phyloP scores from a whole-genome alignment of 2,888 invertebrate genomes.

The Eledone cirrhosa region DNA sequence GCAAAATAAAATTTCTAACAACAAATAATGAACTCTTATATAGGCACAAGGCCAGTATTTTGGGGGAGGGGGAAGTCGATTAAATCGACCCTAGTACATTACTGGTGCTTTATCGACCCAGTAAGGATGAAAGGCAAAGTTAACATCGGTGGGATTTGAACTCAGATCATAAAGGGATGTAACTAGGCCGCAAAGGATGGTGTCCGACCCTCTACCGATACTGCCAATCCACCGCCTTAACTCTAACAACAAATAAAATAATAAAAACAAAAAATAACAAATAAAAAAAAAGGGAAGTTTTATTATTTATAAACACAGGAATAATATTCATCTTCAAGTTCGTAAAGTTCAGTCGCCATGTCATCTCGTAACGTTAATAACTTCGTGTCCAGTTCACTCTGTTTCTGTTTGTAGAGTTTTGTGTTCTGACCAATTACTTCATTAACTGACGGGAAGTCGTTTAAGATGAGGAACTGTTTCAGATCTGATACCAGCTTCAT shows the following conservation, averaged over 20 bases:
- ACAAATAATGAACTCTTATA: too few relatives aligned
- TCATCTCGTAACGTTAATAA: constrained; percentile 91
- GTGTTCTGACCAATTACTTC: constrained; percentile 95
- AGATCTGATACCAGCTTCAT: constrained; percentile 98
- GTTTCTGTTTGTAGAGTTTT: constrained; percentile 86
- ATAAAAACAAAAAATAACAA: neutral
- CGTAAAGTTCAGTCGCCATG: constrained; percentile 91
- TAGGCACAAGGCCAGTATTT: too few relatives aligned
- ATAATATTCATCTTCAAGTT: constrained; percentile 92
- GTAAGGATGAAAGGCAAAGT: too few relatives aligned
- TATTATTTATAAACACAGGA: constrained; percentile 63
- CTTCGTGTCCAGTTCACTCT: constrained; percentile 92
- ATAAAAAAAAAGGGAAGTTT: neutral
- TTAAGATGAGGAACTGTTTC: constrained; percentile 95
- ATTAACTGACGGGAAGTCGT: constrained; percentile 98
- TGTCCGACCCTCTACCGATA: too few relatives aligned
- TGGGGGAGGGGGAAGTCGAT: too few relatives aligned
- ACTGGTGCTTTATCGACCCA: too few relatives aligned
- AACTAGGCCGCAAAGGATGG: too few relatives aligned
- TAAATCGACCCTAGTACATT: too few relatives aligned
- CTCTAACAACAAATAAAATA: neutral
- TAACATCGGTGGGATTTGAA: too few relatives aligned
- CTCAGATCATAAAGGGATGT: too few relatives aligned
- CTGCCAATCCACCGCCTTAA: neutral
- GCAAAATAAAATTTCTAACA: too few relatives aligned